Percentiles rank a stretch among this genome's conserved stretches.
Conservation (phyloP, 2,113 vertebrate genomes). For the Anolis sagrei region DNA sequence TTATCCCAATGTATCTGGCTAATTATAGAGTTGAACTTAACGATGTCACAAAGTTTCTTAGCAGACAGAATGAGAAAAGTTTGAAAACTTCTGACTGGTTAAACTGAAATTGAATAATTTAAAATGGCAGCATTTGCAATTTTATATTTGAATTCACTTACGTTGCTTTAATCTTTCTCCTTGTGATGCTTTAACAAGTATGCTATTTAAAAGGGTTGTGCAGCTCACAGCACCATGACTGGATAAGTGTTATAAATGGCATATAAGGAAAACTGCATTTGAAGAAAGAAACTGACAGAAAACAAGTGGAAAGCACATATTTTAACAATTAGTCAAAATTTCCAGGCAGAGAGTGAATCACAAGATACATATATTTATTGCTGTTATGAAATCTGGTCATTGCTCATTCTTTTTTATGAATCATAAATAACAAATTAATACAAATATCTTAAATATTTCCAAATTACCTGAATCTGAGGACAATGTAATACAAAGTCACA, state of each 20-base stretch:
- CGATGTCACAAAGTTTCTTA: too few relatives aligned
- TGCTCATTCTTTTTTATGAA: background rate
- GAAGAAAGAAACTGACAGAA: background rate
- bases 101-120: background rate
- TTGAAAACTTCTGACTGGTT: too few relatives aligned
- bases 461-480: background rate
- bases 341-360: constrained; percentile 28
- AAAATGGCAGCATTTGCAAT: background rate
- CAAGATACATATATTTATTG: constrained; percentile 2
- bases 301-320: background rate
- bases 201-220: background rate
- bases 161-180: background rate
- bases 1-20: too few relatives aligned
- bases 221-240: background rate
- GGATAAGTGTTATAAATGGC: background rate
- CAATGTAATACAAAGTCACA: background rate
- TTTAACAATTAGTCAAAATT: constrained; percentile 8
- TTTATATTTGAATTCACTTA: background rate
- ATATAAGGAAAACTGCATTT: background rate
- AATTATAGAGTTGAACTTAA: too few relatives aligned
- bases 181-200: background rate
- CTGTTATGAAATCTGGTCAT: constrained; percentile 6
- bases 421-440: background rate
- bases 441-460: background rate
- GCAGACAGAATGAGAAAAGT: too few relatives aligned